phyloP scores from a whole-genome alignment of 2,888 invertebrate genomes.

The Teleogryllus oceanicus region DNA sequence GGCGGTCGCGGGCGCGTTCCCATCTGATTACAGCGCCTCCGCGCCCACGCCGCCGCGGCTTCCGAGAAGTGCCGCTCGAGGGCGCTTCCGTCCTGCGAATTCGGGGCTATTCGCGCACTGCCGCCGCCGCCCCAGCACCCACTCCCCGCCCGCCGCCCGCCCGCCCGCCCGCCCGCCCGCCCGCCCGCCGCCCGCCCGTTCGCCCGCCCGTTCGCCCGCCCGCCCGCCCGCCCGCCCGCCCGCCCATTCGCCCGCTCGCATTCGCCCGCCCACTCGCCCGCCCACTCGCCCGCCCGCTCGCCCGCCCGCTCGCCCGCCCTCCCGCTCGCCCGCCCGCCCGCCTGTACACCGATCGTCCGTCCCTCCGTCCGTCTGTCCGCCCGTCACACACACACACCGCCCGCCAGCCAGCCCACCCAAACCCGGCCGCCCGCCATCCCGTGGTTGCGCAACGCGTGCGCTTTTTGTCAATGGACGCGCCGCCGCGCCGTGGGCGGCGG shows the following conservation, averaged over 20 bases:
- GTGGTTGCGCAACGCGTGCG: neutral
- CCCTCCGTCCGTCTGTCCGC: too few relatives aligned
- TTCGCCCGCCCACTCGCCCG: too few relatives aligned
- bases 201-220: too few relatives aligned
- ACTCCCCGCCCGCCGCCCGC: neutral
- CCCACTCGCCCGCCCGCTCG: neutral
- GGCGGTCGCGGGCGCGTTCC: neutral
- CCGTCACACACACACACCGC: too few relatives aligned
- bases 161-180: too few relatives aligned
- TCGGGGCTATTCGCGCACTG: neutral
- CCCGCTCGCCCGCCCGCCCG: neutral
- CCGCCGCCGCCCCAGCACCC: neutral
- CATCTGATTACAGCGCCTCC: neutral
- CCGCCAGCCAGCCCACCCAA: too few relatives aligned
- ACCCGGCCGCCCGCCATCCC: neutral
- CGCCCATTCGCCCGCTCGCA: too few relatives aligned
- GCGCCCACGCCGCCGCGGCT: neutral
- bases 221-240: too few relatives aligned
- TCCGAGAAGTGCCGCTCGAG: neutral
- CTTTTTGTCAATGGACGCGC: neutral
- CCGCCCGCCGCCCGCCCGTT: too few relatives aligned
- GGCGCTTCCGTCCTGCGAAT: neutral
- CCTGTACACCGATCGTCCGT: too few relatives aligned
- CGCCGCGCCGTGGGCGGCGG: too few relatives aligned
- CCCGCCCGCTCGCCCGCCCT: neutral